phyloP scores from a whole-genome alignment of 2,888 invertebrate species.

The Sarcophaga caerulescens region DNA sequence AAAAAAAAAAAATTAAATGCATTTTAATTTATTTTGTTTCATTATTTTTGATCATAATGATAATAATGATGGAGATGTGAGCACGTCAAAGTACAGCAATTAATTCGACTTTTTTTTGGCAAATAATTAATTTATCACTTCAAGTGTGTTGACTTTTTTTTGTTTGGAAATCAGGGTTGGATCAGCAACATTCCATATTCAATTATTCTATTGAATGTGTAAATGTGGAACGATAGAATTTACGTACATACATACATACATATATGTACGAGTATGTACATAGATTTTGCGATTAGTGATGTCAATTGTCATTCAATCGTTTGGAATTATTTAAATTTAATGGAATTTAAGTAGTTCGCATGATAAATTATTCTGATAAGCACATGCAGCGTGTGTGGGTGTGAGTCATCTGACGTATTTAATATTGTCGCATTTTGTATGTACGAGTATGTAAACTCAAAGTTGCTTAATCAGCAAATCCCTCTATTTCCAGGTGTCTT shows the following conservation, averaged over 20 bases:
- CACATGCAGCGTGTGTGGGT: not conserved
- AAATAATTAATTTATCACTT: conserved; percentile 18
- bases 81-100: conserved; percentile 10
- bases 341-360: not conserved
- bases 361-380: too few relatives aligned
- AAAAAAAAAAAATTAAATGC: conserved; percentile 5
- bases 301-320: not conserved
- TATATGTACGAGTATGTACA: not conserved
- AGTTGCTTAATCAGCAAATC: too few relatives aligned
- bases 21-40: not conserved
- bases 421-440: not conserved
- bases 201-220: not conserved
- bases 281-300: not conserved
- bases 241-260: not conserved
- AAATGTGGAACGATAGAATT: not conserved
- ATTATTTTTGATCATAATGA: conserved; percentile 3
- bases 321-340: not conserved
- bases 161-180: not conserved
- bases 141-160: not conserved
- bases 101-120: conserved; percentile 13
- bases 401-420: not conserved
- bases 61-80: conserved; percentile 28
- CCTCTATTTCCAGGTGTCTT: too few relatives aligned
- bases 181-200: not conserved
- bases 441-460: too few relatives aligned